These are phyloP conservation scores for Drosophila paulistorum DNA, from an alignment of 1,140 invertebrate genomes.

Conservation along the genomic window DNA sequence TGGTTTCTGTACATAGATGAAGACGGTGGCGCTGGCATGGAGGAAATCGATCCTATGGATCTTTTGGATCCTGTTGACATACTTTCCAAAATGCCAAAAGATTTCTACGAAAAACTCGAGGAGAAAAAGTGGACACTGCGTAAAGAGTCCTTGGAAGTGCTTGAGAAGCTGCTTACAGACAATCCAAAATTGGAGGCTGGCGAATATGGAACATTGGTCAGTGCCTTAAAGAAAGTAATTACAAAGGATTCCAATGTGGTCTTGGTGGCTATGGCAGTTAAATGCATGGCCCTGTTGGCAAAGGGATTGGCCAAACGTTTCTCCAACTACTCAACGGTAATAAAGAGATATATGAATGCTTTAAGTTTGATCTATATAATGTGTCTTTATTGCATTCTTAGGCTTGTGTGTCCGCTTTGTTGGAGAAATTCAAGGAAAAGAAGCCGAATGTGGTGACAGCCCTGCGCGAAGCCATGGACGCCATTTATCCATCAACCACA, in stretches of 20 bases:
- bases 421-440: conserved; percentile 99
- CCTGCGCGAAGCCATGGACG: conserved; percentile 96
- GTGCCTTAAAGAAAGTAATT: conserved; percentile 95
- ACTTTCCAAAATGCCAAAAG: conserved; percentile 95
- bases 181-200: conserved; percentile 95
- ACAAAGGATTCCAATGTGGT: conserved; percentile 98
- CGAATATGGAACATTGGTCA: conserved; percentile 96
- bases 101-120: conserved; percentile 97
- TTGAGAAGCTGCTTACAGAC: conserved; percentile 90
- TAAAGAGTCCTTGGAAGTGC: conserved; percentile 93
- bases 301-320: conserved; percentile 95
- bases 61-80: conserved; percentile 96
- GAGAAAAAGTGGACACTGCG: conserved; percentile 99
- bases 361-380: not conserved
- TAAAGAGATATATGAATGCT: conserved; percentile 11
- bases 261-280: conserved; percentile 93
- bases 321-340: conserved; percentile 89
- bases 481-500: conserved; percentile 91
- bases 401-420: conserved; percentile 89
- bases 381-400: conserved; percentile 4
- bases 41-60: conserved; percentile 95
- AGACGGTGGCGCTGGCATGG: conserved; percentile 85
- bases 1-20: conserved; percentile 53
- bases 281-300: conserved; percentile 93
- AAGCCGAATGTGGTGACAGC: conserved; percentile 94